Evolutionary conservation across 2,797 vertebrate genomes (phyloP).

Genomic region (Hippoglossus hippoglossus): DNA sequence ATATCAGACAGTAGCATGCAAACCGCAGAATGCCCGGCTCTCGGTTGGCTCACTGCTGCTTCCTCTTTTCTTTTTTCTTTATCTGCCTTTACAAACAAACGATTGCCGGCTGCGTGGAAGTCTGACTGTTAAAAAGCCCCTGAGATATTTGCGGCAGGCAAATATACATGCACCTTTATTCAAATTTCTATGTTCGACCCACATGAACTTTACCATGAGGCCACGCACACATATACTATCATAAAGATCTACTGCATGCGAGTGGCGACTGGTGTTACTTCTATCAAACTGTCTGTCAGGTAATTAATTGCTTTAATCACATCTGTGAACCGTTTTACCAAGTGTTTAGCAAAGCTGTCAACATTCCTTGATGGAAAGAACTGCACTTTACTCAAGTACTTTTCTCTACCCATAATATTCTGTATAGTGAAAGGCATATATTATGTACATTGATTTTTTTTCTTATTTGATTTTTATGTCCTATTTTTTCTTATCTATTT

Average conservation of each 20-base stretch:
- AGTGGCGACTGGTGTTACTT: too few species aligned
- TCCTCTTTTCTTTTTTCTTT: conserved; percentile 1
- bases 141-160: conserved; percentile 33
- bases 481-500: too few species aligned
- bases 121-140: conserved; percentile 31
- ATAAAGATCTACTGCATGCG: too few species aligned
- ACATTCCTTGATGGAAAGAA: conserved; percentile 4
- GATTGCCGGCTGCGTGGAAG: background rate
- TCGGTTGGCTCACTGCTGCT: conserved; percentile 16
- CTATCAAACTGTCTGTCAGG: conserved; percentile 8
- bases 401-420: too few species aligned
- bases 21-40: conserved; percentile 19
- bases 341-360: conserved; percentile 16
- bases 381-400: too few species aligned
- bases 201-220: background rate
- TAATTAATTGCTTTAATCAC: conserved; percentile 9
- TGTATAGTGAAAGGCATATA: too few species aligned
- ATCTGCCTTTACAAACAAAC: conserved; percentile 5
- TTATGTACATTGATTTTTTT: too few species aligned
- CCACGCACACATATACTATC: too few species aligned
- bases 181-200: background rate
- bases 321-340: conserved; percentile 27
- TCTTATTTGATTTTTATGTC: too few species aligned
- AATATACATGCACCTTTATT: conserved; percentile 16
- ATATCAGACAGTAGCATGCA: conserved; percentile 59